Base-by-base conservation (phyloP, 1,140 invertebrate genomes). In the Teleogryllus occipitalis region DNA sequence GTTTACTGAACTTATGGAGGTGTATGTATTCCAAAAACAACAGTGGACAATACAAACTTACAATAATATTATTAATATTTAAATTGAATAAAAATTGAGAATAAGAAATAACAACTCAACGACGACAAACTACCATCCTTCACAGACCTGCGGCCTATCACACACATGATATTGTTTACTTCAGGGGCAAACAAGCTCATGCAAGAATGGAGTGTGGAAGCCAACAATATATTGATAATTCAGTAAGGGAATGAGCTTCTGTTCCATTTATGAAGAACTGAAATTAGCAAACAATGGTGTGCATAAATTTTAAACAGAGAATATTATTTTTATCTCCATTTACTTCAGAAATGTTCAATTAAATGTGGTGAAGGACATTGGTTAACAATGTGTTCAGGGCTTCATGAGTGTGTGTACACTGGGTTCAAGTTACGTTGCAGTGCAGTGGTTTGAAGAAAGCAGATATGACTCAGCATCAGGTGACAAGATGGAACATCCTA, bases 321-420 rank as follows among this genome's bases (percentile, higher is more conserved):
- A 65, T 65, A 65, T 65, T 65, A 65, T 65, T 65, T 65, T 65
- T 65, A 65, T 65, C 54, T 65, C 54, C 54, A 65, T 65, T 65
- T 65, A 65, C 54, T 65, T 65, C 54, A 65, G 54, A 65, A 65
- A 65, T 18, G 18, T 65, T 65, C 54, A 65, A 65, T 65, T 65
- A 65, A 14, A 65, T 18, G 54, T 65, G 54, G 54, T 65, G 54
- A 65, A 65, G 54, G 54, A 65, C 54, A 65, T 65, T 65, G 54
- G 54, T 65, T 65, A 10, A 65, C 54, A 65, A 65, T 65, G 54
- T 65, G 54, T 65, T 65, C 54, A 65, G 54, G 54, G 54, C 54
- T 65, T 65, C 10, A 65, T 18, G 54, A 65, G 54, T 65, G 54
- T 14, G 54, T 65, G 54, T 65, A 65, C 54, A 65, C 54, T 65